A percentile compares a stretch with the other conserved stretches of the same genome.
These are phyloP conservation scores for Alethe castanea DNA, from an alignment of 2,113 vertebrate species.

Conservation along the genomic window DNA sequence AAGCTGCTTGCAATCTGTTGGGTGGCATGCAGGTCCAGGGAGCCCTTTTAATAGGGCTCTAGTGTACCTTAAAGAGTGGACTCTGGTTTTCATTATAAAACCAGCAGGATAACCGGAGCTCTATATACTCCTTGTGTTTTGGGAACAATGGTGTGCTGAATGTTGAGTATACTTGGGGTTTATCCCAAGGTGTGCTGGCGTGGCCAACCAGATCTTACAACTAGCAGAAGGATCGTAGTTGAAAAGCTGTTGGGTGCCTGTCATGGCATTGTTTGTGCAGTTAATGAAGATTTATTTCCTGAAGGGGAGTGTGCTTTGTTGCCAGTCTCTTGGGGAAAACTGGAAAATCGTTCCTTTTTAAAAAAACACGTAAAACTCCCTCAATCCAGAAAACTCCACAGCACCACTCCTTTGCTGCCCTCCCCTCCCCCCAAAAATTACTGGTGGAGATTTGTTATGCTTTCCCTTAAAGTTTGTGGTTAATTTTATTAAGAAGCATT, in stretches of 20 bases:
- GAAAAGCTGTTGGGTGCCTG: background rate
- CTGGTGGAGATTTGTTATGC: background rate
- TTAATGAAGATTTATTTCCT: background rate
- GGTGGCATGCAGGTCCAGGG: background rate
- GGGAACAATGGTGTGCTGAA: background rate
- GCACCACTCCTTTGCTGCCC: fast-evolving
- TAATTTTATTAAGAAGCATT: background rate
- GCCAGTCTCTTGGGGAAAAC: background rate
- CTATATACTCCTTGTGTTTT: background rate
- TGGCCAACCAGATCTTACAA: background rate
- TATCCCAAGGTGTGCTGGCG: background rate
- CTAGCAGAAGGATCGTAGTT: background rate
- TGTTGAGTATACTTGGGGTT: background rate
- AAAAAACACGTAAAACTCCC: background rate
- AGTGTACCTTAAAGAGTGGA: background rate
- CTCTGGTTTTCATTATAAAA: background rate
- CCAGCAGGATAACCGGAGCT: background rate
- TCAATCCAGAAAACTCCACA: background rate
- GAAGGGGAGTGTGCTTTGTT: background rate
- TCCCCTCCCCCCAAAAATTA: background rate
- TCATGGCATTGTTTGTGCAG: background rate
- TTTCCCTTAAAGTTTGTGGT: background rate
- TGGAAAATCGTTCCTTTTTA: background rate
- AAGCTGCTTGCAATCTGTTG: background rate
- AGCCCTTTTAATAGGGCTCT: background rate